Percentiles rank a stretch among this genome's conserved stretches.
phyloP scores from a whole-genome alignment of 2,888 invertebrate species.

The Leucania comma region DNA sequence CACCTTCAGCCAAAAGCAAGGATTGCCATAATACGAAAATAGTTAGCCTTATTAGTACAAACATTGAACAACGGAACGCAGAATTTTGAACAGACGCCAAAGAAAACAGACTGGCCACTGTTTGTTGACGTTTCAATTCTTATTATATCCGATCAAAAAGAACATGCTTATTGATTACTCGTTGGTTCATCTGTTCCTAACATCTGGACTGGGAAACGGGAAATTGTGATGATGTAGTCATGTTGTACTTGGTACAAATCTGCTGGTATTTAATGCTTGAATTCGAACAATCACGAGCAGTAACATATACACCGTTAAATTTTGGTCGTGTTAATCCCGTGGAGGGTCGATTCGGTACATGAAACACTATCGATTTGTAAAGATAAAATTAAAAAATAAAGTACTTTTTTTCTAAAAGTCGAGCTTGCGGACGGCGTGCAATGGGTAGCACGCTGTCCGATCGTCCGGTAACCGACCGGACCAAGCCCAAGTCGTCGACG shows the following conservation, averaged over 20 bases:
- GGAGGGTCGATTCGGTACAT: too few relatives aligned
- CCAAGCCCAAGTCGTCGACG: too few relatives aligned
- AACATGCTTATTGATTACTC: conserved; percentile 69
- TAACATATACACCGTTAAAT: too few relatives aligned
- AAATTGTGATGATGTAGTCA: conserved; percentile 4
- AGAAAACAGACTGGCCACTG: conserved; percentile 70
- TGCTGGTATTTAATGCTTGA: neutral
- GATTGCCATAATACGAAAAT: conserved; percentile 29
- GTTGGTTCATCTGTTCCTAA: conserved; percentile 52
- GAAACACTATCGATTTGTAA: too few relatives aligned
- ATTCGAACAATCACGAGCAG: too few relatives aligned
- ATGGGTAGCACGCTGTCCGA: too few relatives aligned
- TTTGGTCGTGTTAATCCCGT: too few relatives aligned
- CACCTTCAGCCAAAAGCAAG: conserved; percentile 4
- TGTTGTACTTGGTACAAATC: neutral
- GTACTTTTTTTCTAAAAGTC: too few relatives aligned
- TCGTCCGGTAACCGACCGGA: too few relatives aligned
- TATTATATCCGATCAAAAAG: conserved; percentile 75
- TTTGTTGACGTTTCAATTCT: conserved; percentile 74
- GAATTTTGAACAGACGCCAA: conserved; percentile 76
- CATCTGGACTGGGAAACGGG: conserved; percentile 53
- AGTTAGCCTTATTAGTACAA: conserved; percentile 33
- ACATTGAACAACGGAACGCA: conserved; percentile 49
- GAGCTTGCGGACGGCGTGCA: too few relatives aligned
- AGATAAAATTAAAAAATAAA: too few relatives aligned